Evolutionary conservation across 1,140 invertebrate species (phyloP).

Genomic region (Drosophila arizonae): DNA sequence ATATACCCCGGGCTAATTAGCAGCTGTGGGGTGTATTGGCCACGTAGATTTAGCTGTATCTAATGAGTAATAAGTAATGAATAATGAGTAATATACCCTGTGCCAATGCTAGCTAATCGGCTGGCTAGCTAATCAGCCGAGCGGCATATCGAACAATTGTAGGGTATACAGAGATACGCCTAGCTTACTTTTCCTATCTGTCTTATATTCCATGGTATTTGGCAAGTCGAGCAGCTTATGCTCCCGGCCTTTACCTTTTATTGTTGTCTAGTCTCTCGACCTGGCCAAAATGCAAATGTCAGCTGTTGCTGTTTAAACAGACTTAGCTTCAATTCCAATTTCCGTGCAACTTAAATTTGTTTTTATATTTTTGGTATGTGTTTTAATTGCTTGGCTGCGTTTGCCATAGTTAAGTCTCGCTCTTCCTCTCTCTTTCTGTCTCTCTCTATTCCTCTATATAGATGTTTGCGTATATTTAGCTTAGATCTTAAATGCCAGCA

Average conservation of each 20-base stretch:
- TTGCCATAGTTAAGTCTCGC: slow-evolving; percentile 9
- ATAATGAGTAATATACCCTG: too few relatives aligned
- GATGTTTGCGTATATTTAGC: slow-evolving; percentile 26
- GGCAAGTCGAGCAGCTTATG: not conserved
- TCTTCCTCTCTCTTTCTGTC: not conserved
- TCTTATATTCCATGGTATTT: not conserved
- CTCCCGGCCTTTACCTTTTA: slow-evolving; percentile 13
- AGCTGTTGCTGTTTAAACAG: slow-evolving; percentile 30
- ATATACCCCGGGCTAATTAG: not conserved
- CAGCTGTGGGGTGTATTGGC: not conserved
- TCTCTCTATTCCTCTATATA: not conserved
- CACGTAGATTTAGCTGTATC: too few relatives aligned
- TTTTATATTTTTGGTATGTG: slow-evolving; percentile 17
- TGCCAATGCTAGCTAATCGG: too few relatives aligned
- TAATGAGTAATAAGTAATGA: too few relatives aligned
- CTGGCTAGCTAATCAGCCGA: too few relatives aligned
- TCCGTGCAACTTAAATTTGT: slow-evolving; percentile 39
- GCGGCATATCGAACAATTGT: too few relatives aligned
- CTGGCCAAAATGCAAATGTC: slow-evolving; percentile 63
- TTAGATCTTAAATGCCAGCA: slow-evolving; percentile 63
- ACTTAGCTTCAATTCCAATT: slow-evolving; percentile 30
- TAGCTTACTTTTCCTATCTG: too few relatives aligned
- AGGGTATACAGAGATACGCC: too few relatives aligned
- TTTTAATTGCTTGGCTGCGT: slow-evolving; percentile 68
- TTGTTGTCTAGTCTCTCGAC: slow-evolving; percentile 5